phyloP scores from a whole-genome alignment of 1,140 invertebrate genomes.

The Bombus confusus region DNA sequence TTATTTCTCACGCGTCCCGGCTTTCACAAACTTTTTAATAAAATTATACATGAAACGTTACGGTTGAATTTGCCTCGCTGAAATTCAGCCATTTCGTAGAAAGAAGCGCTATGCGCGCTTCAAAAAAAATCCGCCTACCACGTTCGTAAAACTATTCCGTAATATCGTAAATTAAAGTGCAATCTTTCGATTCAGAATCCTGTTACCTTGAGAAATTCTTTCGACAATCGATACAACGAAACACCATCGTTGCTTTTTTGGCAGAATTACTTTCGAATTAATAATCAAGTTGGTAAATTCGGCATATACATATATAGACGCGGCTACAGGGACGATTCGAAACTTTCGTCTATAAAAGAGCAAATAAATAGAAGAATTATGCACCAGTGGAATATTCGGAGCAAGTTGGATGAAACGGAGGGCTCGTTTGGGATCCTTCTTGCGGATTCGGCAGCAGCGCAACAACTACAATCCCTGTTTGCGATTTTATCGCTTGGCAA shows the following conservation, averaged over 20 bases:
- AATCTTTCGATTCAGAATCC: no score
- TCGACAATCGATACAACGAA: background rate
- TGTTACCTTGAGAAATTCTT: background rate
- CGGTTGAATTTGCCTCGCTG: no score
- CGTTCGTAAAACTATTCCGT: no score
- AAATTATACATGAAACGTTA: no score
- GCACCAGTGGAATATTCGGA: background rate
- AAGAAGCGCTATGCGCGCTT: no score
- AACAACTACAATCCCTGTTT: background rate
- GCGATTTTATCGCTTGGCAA: constrained; percentile 13
- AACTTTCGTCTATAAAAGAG: background rate
- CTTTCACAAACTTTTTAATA: no score
- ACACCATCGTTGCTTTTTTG: no score
- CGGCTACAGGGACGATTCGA: fast-evolving
- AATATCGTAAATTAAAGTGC: no score
- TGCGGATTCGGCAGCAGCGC: background rate
- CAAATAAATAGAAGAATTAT: background rate
- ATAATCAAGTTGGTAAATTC: background rate
- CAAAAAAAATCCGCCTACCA: no score
- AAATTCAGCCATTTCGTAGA: no score
- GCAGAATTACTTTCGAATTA: background rate
- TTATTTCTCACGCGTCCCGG: no score
- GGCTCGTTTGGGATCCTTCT: background rate
- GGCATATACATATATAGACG: no score
- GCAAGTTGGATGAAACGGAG: background rate